phyloP scores from a whole-genome alignment of 1,140 invertebrate species.

The Anadara kagoshimensis region DNA sequence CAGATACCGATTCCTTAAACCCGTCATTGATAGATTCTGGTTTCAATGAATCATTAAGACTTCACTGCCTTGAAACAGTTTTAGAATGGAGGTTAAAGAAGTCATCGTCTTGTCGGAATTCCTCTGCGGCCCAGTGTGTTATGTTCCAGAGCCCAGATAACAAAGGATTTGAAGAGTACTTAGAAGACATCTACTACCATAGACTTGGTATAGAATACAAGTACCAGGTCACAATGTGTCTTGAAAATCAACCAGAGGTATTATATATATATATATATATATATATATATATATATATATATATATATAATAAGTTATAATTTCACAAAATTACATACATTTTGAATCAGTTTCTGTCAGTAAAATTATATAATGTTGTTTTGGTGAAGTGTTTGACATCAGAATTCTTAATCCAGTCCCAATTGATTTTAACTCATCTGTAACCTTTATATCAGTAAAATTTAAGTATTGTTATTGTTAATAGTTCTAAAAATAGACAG shows the following conservation, averaged over 20 bases:
- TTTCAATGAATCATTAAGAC: constrained; percentile 37
- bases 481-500: too few relatives aligned
- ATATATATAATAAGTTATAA: too few relatives aligned
- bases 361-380: too few relatives aligned
- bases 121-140: constrained; percentile 18
- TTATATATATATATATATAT: too few relatives aligned
- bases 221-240: constrained; percentile 45
- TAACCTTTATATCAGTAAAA: too few relatives aligned
- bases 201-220: constrained; percentile 50
- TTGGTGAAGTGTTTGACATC: too few relatives aligned
- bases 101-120: neutral
- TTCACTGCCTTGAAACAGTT: constrained; percentile 48
- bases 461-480: too few relatives aligned
- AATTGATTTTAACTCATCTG: too few relatives aligned
- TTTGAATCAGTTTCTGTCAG: too few relatives aligned
- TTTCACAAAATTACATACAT: too few relatives aligned
- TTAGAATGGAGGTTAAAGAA: constrained; percentile 35
- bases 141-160: constrained; percentile 26
- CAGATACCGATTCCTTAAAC: constrained; percentile 21
- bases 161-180: constrained; percentile 52
- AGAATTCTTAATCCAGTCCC: too few relatives aligned
- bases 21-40: constrained; percentile 45
- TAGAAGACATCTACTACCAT: constrained; percentile 53
- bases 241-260: constrained; percentile 56
- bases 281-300: too few relatives aligned